Conservation (phyloP, 2,888 invertebrate species). For the Drosophila lacicola region DNA sequence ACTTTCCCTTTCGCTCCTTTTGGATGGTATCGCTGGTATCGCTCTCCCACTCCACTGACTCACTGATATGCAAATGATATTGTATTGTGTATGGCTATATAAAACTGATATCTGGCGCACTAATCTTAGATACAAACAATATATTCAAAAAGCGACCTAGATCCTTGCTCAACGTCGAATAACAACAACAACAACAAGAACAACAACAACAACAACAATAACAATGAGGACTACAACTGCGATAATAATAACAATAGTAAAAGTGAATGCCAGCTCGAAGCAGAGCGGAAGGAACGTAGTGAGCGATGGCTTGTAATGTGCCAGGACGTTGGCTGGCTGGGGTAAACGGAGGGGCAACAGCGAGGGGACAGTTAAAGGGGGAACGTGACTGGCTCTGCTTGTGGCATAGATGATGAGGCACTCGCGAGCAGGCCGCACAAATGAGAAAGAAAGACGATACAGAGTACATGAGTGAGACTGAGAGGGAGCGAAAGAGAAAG, state of each 20-base stretch:
- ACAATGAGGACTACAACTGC: conserved; percentile 65
- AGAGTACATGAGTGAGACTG: neutral
- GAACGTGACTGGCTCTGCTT: conserved; percentile 41
- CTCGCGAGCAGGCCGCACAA: conserved; percentile 28
- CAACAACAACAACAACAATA: conserved; percentile 42
- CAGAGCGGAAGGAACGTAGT: conserved; percentile 62
- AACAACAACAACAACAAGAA: conserved; percentile 26
- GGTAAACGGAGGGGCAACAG: rapidly evolving
- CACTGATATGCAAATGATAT: conserved; percentile 73
- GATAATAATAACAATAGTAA: conserved; percentile 75
- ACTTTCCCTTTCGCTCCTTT: conserved; percentile 16
- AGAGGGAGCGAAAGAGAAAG: neutral
- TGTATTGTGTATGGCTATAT: conserved; percentile 68
- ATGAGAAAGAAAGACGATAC: neutral
- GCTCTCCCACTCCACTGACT: conserved; percentile 25
- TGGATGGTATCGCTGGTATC: conserved; percentile 15
- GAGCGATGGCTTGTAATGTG: conserved; percentile 58
- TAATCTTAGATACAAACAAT: conserved; percentile 78
- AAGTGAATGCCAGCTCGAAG: conserved; percentile 67
- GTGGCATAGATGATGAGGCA: conserved; percentile 39
- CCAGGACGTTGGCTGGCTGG: conserved; percentile 9
- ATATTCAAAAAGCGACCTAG: conserved; percentile 79
- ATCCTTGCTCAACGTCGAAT: conserved; percentile 67
- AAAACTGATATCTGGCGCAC: conserved; percentile 77
- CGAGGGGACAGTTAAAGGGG: conserved; percentile 5